Evolutionary conservation across 2,888 invertebrate species (phyloP), one percentile per base, ranked within the genome.

Genomic region (Diachrysia chrysitis): DNA sequence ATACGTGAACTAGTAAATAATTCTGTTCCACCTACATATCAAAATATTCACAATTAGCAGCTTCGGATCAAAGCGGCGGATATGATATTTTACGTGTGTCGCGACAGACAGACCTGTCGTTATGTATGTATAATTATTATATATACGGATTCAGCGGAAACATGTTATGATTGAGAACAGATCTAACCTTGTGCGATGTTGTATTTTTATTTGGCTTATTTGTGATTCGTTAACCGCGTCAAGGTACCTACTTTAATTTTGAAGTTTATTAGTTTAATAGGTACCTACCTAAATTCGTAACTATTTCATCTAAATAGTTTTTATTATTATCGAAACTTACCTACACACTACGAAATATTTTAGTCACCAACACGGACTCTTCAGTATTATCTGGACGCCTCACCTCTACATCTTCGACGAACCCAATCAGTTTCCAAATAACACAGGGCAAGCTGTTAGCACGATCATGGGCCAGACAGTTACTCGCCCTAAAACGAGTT

Each of bases 401-500:
- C 60, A 75, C 74, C 78, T 72, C 48, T 59, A 9, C 32, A 48
- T 17, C 17, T 19, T 21, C 51, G 55, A 2, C 21, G 35, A 51
- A 68, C 53, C 62, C 78, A 73, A 75, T 77, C 75, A 75, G 67
- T 64, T 53, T 46, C 17, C 66, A 63, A 74, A 66, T 68, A 78
- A 37, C 67, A 17, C 9, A 51, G 61, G 42, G 46, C 67, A 58
- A 60, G 76, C 78, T 65, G 74, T 74, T 61, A 73, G 69, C 62
- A 46, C 64, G 76, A 46, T 68, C 73, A 69, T 63, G 73, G 63
- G n/a, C 58, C 71, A 68, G 81, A 79, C 82, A 80, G 78, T 82
- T 73, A 79, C 78, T 70, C 63, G 68, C 71, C 76, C 82, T 79
- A 75, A 83, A 84, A 84, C 85, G 85, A 82, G 84, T 86, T 88